These are phyloP conservation scores for Drosophila pruinosa DNA, from an alignment of 1,140 invertebrate genomes.

Conservation along the genomic window DNA sequence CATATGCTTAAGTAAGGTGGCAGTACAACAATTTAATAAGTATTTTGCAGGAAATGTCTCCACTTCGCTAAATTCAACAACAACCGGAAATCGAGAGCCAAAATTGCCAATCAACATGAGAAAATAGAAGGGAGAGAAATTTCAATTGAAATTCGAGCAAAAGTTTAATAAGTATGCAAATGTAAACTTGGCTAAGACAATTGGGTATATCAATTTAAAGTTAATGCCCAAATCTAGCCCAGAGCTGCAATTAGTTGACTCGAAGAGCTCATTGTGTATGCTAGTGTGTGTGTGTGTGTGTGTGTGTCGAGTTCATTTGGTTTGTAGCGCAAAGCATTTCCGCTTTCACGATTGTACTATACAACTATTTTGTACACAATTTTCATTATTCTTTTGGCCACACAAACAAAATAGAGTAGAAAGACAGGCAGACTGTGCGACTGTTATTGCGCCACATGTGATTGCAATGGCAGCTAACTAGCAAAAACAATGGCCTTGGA, in stretches of 20 bases:
- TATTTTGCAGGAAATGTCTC: neutral
- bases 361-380: constrained; percentile 30
- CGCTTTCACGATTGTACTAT: constrained; percentile 5
- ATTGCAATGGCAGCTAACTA: constrained; percentile 53
- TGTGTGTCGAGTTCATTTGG: constrained; percentile 16
- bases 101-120: neutral
- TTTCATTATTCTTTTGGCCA: constrained; percentile 57
- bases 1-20: no score
- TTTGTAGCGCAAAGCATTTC: constrained; percentile 19
- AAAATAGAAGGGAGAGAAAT: neutral
- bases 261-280: no score
- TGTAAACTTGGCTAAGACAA: constrained; percentile 22
- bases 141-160: constrained; percentile 19
- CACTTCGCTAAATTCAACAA: neutral
- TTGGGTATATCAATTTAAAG: constrained; percentile 37
- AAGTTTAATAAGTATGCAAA: constrained; percentile 33
- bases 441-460: constrained; percentile 33
- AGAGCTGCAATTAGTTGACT: constrained; percentile 33
- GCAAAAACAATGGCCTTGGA: constrained; percentile 69
- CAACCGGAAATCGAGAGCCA: neutral
- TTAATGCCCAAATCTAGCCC: constrained; percentile 20
- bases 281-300: neutral
- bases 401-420: constrained; percentile 4
- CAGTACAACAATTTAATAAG: no score
- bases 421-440: neutral